Evolutionary conservation across 2,113 vertebrate species (phyloP).

Genomic region (Chamaea fasciata): DNA sequence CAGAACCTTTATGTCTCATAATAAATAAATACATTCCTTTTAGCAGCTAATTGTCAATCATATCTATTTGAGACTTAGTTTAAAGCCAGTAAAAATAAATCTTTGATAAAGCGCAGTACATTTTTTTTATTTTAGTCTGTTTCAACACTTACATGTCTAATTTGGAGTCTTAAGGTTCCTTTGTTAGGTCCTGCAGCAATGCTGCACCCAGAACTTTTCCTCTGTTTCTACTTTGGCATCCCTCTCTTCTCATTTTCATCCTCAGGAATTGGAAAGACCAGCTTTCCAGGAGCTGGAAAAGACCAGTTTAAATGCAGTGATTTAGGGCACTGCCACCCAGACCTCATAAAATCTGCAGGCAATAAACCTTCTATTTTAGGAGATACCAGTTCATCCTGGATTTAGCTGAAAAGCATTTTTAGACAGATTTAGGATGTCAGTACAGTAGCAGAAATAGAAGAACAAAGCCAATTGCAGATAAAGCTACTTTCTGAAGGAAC

Average conservation of each 20-base stretch:
- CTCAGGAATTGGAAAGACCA: neutral
- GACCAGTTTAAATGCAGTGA: neutral
- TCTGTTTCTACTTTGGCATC: neutral
- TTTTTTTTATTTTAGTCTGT: neutral
- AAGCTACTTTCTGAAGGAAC: neutral
- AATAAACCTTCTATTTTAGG: neutral
- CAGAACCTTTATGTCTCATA: neutral
- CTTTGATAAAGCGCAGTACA: neutral
- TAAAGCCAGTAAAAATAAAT: neutral
- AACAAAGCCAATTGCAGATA: neutral
- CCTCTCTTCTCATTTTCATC: neutral
- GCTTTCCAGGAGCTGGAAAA: neutral
- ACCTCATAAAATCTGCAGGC: neutral
- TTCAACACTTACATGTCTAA: neutral
- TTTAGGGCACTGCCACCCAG: neutral
- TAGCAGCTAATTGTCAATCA: neutral
- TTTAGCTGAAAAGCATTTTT: neutral
- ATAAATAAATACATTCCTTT: neutral
- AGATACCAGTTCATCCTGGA: neutral
- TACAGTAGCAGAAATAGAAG: neutral
- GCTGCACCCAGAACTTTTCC: neutral
- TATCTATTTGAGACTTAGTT: neutral
- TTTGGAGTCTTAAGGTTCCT: neutral
- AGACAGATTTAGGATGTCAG: neutral
- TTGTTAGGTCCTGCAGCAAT: rapidly evolving